Base-by-base conservation (phyloP, 2,888 invertebrate genomes). In the Lithodes maja region DNA sequence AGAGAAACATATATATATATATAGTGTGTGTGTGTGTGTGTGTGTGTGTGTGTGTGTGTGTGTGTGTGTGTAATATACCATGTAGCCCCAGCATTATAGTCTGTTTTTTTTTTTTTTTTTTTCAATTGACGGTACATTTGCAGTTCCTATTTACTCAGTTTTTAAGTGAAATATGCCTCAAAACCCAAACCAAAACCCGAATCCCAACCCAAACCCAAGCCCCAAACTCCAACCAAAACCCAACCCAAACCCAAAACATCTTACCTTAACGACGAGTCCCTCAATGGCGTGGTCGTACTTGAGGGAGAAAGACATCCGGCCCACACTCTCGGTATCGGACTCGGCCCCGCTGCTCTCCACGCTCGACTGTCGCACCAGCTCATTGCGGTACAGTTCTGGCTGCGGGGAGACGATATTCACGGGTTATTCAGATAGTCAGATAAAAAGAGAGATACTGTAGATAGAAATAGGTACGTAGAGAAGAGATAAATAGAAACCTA, bases 261-360 rank as follows among this genome's bases (percentile, higher is more conserved):
- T 93, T 93, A 97, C 96, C 95, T 96, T 96, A 1, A 97, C 96
- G 77, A 97, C 95, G 1, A 98, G 95, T 3, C 96, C 96, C 92
- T 97, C 96, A 50, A 97, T 96, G 92, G 97, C 97, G 92, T 96
- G 96, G 93, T 97, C 97, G 93, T 97, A 98, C 86, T 96, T 95
- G 12, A 98, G 94, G 1, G 97, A 96, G 93, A 97, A 97, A 93
- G 96, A 96, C 83, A 97, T 95, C 93, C 97, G 97, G 9, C 97
- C 97, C 89, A 96, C 96, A 93, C 96, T 96, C 92, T 96, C 96
- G 94, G 96, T 94, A 91, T 96, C 96, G 1, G 86, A 86, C 2
- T 95, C 95, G 33, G 94, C 94, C 86, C 95, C 95, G 71, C 95
- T 94, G 93, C 96, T 96, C 92, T 96, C 96, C 0, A 95, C 95